Conservation (phyloP, 2,797 vertebrate species). For the Pangasius krempfi region DNA sequence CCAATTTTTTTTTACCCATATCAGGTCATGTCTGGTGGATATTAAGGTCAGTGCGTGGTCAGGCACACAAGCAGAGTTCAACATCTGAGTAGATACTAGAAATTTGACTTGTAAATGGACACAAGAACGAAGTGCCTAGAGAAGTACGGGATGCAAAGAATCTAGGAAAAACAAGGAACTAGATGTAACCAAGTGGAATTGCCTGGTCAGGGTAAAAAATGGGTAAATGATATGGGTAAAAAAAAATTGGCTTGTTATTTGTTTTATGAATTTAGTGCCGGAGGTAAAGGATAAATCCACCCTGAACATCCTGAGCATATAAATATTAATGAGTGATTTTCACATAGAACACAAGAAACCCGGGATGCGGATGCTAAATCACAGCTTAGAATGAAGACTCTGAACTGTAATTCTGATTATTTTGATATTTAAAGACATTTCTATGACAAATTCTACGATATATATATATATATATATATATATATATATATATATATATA, state of each 20-base stretch:
- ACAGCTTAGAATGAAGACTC: not conserved
- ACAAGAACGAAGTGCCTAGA: not conserved
- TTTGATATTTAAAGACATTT: not conserved
- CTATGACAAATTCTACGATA: too few relatives aligned
- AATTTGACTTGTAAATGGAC: conserved; percentile 19
- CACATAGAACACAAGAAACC: not conserved
- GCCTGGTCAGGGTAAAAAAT: too few relatives aligned
- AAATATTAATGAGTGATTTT: too few relatives aligned
- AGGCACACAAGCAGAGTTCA: not conserved
- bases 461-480: too few relatives aligned
- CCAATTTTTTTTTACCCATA: too few relatives aligned
- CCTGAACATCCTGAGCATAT: too few relatives aligned
- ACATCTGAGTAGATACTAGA: not conserved
- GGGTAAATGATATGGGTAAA: too few relatives aligned
- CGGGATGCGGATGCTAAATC: not conserved
- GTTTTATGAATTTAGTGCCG: too few relatives aligned
- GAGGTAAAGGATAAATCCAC: too few relatives aligned
- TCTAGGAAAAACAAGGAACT: not conserved
- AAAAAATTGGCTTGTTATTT: too few relatives aligned
- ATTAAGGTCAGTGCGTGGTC: not conserved
- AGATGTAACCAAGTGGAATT: too few relatives aligned
- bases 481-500: too few relatives aligned
- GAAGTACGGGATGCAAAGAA: conserved; percentile 7
- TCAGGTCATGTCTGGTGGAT: not conserved
- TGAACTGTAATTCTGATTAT: not conserved